Evolutionary conservation across 1,140 invertebrate species (phyloP), one percentile per base, ranked within the genome.

Genomic region (Lucilia cuprina): DNA sequence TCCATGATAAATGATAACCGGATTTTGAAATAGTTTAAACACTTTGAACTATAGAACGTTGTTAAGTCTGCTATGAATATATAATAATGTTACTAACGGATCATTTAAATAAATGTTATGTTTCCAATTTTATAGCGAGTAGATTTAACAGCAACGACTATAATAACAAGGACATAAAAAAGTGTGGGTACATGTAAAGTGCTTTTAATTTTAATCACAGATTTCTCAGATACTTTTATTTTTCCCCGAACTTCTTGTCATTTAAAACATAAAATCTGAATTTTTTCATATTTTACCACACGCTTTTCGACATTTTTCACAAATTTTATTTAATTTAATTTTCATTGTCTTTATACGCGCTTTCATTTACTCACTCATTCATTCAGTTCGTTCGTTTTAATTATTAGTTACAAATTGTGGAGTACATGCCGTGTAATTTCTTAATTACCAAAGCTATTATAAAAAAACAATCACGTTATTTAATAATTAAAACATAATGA

Each of bases 401-500:
- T 80, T 80, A 21, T 80, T 80, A 21, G 19, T 80, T 80, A 80
- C 77, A 80, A 80, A 80, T 80, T 80, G 77, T 14, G 41, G 41
- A 80, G 77, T 80, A 78, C 55, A 60, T 60, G 65, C 77, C 77
- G 77, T 80, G 41, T 80, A 80, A 80, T 80, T 80, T 80, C 77
- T 80, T 80, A 80, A 80, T 80, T 80, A 80, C 77, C 77, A 80
- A 80, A 80, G n/a, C 77, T 50, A 80, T 80, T 77, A 50, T 80
- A 49, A 49, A 80, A 80, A 80, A 80, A 80, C 77, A 80, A 80
- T 80, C 77, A 80, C 77, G 77, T 80, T 80, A 80, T 80, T 80
- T 49, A 80, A 80, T 80, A 80, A 80, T 80, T 80, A 80, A 80
- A 80, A 80, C 77, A 80, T 80, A 80, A 80, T 80, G 77, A 80